Base-by-base conservation (phyloP, 1,140 invertebrate genomes). In the Argopecten irradians region DNA sequence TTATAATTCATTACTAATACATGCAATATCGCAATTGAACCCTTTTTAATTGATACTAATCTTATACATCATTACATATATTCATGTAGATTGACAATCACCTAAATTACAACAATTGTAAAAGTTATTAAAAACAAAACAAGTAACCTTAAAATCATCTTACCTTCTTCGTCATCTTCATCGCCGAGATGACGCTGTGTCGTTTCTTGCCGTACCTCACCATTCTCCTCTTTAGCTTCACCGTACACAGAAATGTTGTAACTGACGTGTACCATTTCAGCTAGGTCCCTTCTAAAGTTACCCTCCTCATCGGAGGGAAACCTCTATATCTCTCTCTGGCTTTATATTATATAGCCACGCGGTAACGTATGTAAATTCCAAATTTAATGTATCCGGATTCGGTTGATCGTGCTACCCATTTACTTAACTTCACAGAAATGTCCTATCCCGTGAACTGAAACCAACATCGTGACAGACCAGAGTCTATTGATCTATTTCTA, bases 361-460 rank as follows among this genome's bases (percentile, higher is more conserved):
- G 8, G 28, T 28, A 8, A 71, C 22, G 16, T 1, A n/a, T 5
- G 55, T 71, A 71, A n/a, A 28, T 71, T 71, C 55, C 55, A 71
- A 71, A 71, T 71, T 28, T 28, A 28, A n/a, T 28, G n/a, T n/a
- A 28, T 71, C n/a, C 55, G 8, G 55, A 5, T 46, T 46, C 16
- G 2, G n/a, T 39, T 39, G 13, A 39, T 5, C 11, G 2, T 0
- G 28, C 28, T 22, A 71, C 55, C 55, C n/a, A n/a, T 71, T 71
- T 71, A n/a, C 5, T 71, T n/a, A 71, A 71, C 55, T 71, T 71
- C 55, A 71, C 55, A 71, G 55, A 71, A 71, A 71, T 71, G 1
- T 71, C 55, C 55, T 71, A 71, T 71, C 55, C 55, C 55, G 55
- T 71, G 43, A 71, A 71, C 22, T 71, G 55, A 71, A 71, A 28